phyloP scores from a whole-genome alignment of 2,113 vertebrate genomes.

The Ivindomyrus marchei region DNA sequence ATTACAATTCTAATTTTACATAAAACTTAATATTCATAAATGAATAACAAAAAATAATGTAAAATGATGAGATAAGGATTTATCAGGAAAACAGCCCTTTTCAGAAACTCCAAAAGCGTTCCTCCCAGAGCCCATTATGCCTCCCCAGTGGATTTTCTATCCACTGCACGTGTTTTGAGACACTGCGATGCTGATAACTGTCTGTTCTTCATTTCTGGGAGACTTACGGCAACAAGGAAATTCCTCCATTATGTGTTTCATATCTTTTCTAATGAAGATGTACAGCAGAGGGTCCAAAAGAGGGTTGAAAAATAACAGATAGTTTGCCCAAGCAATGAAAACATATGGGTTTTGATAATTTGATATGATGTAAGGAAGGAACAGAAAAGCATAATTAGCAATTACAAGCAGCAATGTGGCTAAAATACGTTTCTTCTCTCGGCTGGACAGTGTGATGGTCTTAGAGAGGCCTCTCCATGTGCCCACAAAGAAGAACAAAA shows the following conservation, averaged over 20 bases:
- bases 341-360: no score
- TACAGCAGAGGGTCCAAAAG: background rate
- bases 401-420: background rate
- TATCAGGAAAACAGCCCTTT: background rate
- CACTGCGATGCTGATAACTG: background rate
- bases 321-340: no score
- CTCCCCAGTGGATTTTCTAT: background rate
- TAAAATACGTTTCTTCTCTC: background rate
- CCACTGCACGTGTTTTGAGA: background rate
- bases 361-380: background rate
- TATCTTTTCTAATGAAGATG: background rate
- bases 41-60: background rate
- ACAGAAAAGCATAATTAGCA: background rate
- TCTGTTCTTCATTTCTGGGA: background rate
- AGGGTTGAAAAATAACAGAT: background rate
- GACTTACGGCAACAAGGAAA: background rate
- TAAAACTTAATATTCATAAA: background rate
- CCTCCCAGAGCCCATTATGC: background rate
- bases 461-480: background rate
- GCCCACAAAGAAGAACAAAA: background rate
- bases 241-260: background rate
- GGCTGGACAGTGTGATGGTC: background rate
- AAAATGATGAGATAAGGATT: background rate
- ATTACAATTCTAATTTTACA: background rate
- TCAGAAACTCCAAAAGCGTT: background rate